phyloP scores from a whole-genome alignment of 2,888 invertebrate genomes.

The Ophion obscuratus region DNA sequence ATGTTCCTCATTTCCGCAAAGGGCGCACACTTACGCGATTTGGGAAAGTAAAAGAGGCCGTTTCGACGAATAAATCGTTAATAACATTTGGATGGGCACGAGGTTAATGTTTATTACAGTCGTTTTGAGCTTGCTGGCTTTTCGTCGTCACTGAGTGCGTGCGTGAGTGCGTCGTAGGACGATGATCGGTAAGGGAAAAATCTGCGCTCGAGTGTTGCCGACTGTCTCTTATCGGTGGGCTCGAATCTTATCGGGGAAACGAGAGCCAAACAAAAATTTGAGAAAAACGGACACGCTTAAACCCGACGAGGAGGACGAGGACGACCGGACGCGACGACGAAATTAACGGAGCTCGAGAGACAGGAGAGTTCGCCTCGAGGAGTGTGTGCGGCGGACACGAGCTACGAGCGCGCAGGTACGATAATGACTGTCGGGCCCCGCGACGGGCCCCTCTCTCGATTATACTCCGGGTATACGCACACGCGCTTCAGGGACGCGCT shows the following conservation, averaged over 20 bases:
- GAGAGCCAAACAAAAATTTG: not conserved
- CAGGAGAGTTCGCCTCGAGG: slow-evolving; percentile 42
- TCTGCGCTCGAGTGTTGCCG: not conserved
- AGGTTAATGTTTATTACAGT: not conserved
- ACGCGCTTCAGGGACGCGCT: slow-evolving; percentile 59
- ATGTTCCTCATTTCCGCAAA: slow-evolving; percentile 67
- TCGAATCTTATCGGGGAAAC: not conserved
- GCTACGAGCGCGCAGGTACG: slow-evolving; percentile 58
- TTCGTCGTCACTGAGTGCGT: not conserved
- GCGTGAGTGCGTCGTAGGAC: not conserved
- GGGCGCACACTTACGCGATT: slow-evolving; percentile 21
- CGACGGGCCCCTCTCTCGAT: slow-evolving; percentile 54
- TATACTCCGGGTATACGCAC: slow-evolving; percentile 10
- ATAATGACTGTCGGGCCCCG: slow-evolving; percentile 65
- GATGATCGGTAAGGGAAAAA: not conserved
- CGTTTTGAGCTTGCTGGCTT: not conserved
- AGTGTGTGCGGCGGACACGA: slow-evolving; percentile 40
- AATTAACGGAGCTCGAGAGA: slow-evolving; percentile 53
- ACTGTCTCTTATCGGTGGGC: not conserved
- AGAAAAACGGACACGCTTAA: not conserved
- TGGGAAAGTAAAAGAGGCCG: not conserved
- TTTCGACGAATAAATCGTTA: not conserved
- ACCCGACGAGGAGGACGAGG: not conserved
- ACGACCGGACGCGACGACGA: not conserved
- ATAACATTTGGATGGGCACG: not conserved